Evolutionary conservation across 2,797 vertebrate genomes (phyloP), one percentile per base, ranked within the genome.

Genomic region (Gobionotothen gibberifrons): DNA sequence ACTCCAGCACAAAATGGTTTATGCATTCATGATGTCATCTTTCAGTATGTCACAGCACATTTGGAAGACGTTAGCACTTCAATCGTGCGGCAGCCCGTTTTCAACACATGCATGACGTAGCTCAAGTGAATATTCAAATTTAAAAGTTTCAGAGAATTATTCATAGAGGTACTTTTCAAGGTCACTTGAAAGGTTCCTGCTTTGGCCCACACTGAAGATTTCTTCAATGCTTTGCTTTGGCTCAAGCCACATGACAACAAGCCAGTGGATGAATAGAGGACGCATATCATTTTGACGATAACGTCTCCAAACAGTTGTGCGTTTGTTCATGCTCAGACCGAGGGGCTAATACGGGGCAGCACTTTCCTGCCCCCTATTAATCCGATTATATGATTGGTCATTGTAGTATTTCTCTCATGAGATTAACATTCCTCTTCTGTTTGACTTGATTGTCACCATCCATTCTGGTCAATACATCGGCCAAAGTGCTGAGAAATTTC

Each of bases 361-460:
- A 57, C 78, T 85, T 79, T 84, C 82, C 87, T 81, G 81, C 75
- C 83, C 88, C 88, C 83, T 83, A 89, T 90, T 92, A 92, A 89
- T 91, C 91, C 76, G 77, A 92, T 93, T 90, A 91, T 86, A 84
- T 87, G 79, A 91, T 92, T 89, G 87, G 87, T 87, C 85, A 79
- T 87, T 87, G 87, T 86, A 70, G 78, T 85, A 74, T 87, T 87
- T 82, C 89, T 76, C 76, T 84, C 81, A 71, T 83, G 83, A 87
- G 89, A 92, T 92, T 90, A 92, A 92, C 89, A 93, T 93, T 93
- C 91, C 90, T 92, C 83, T 89, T 91, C 89, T 92, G 87, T 92
- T 85, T 91, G 89, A 89, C 86, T 90, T 87, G 83, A 89, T 89
- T 86, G 87, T 92, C 90, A 85, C 80, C 84, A 85, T 80, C 19